phyloP scores from a whole-genome alignment of 2,113 vertebrate species.

The Choloepus hoffmanni region DNA sequence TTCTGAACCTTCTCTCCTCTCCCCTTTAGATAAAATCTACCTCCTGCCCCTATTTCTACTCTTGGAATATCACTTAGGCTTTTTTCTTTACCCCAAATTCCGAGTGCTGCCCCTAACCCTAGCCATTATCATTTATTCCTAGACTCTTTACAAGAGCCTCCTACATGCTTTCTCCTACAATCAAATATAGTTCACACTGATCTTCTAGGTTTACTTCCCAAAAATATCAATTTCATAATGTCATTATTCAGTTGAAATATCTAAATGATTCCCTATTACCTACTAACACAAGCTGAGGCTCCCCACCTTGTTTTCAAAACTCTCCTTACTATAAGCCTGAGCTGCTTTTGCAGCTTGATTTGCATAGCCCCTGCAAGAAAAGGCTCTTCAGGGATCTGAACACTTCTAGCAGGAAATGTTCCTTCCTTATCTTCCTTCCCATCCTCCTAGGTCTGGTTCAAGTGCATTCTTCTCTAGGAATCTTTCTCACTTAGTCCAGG shows the following conservation, averaged over 20 bases:
- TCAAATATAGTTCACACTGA: not conserved
- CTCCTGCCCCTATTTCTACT: not conserved
- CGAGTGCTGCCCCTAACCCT: not conserved
- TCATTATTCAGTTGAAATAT: not conserved
- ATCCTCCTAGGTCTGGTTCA: not conserved
- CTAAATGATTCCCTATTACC: not conserved
- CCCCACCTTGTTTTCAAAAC: not conserved
- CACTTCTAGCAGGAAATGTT: not conserved
- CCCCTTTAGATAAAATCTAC: not conserved
- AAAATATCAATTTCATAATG: not conserved
- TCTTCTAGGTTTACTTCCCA: not conserved
- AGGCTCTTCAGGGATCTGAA: not conserved
- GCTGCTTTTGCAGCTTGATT: not conserved
- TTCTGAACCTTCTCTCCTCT: not conserved
- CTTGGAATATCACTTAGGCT: not conserved
- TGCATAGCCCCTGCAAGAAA: not conserved
- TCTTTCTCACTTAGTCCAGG: not conserved
- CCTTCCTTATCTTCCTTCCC: not conserved
- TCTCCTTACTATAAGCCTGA: not conserved
- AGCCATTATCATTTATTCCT: not conserved
- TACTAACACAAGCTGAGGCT: not conserved
- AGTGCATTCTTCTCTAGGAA: not conserved
- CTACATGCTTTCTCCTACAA: not conserved
- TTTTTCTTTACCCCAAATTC: not conserved
- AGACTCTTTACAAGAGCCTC: too few relatives aligned